Conservation (phyloP, 2,888 invertebrate species). For the Caradrina kadenii region DNA sequence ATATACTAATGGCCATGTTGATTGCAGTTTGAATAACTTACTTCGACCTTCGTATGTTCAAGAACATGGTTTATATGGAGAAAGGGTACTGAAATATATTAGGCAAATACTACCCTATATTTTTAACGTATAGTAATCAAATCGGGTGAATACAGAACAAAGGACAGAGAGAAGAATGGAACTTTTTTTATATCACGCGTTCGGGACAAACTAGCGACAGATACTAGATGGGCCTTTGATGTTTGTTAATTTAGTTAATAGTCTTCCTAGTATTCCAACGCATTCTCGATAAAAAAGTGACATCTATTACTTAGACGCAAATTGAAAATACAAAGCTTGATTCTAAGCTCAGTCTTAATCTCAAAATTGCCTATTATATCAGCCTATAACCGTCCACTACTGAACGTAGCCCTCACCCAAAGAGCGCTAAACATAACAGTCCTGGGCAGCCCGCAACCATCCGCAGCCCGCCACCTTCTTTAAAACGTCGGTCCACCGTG, state of each 20-base stretch:
- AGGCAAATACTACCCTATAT: background rate
- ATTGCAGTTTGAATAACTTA: constrained; percentile 67
- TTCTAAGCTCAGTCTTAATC: no score
- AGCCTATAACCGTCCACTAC: no score
- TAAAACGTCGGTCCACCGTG: no score
- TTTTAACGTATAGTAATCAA: background rate
- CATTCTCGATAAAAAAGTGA: background rate
- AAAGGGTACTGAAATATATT: constrained; percentile 8
- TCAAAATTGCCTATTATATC: no score
- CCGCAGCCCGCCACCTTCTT: no score
- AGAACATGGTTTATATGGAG: constrained; percentile 15
- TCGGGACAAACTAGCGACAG: background rate
- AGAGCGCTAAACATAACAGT: no score
- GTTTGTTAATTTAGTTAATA: background rate
- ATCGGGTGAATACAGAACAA: constrained; percentile 4
- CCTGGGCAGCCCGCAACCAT: no score
- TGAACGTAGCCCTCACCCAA: no score
- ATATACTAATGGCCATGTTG: constrained; percentile 73
- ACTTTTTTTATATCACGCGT: background rate
- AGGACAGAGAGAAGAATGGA: background rate
- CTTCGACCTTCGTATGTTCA: constrained; percentile 28
- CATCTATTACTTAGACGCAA: background rate
- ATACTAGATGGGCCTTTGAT: constrained; percentile 1
- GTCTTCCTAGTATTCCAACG: background rate
- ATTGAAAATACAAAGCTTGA: background rate